Percentiles rank a stretch among this genome's conserved stretches.
These are phyloP conservation scores for Rhabdornis inornatus DNA, from an alignment of 2,113 vertebrate species.

Conservation along the genomic window DNA sequence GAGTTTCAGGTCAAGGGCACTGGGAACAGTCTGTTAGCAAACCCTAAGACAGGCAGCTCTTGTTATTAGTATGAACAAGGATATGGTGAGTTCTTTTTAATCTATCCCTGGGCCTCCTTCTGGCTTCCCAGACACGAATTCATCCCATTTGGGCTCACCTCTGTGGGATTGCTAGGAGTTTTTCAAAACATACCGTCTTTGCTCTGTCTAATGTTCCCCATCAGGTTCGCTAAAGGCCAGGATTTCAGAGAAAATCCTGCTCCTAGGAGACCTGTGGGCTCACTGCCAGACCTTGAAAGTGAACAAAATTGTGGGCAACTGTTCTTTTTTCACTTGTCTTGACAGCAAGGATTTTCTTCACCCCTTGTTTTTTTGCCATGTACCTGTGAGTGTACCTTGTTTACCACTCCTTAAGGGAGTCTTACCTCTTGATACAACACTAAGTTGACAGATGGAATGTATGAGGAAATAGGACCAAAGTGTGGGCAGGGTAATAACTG, in stretches of 20 bases:
- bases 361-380: neutral
- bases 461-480: neutral
- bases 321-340: neutral
- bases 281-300: neutral
- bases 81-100: slow-evolving; percentile 41
- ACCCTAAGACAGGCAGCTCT: slow-evolving; percentile 37
- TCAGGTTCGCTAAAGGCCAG: neutral
- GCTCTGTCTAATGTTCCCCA: neutral
- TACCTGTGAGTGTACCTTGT: neutral
- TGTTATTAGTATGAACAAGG: slow-evolving; percentile 51
- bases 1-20: slow-evolving; percentile 59
- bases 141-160: neutral
- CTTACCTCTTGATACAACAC: neutral
- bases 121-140: neutral
- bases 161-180: neutral
- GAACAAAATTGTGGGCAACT: neutral
- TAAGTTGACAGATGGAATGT: neutral
- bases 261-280: neutral
- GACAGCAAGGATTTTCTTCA: neutral
- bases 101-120: neutral
- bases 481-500: neutral
- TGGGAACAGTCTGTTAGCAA: slow-evolving; percentile 52
- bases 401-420: neutral
- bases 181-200: neutral
- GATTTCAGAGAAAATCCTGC: slow-evolving; percentile 33